These are phyloP conservation scores for Leptinotarsa defecta DNA, from an alignment of 1,140 invertebrate species.

Conservation along the genomic window DNA sequence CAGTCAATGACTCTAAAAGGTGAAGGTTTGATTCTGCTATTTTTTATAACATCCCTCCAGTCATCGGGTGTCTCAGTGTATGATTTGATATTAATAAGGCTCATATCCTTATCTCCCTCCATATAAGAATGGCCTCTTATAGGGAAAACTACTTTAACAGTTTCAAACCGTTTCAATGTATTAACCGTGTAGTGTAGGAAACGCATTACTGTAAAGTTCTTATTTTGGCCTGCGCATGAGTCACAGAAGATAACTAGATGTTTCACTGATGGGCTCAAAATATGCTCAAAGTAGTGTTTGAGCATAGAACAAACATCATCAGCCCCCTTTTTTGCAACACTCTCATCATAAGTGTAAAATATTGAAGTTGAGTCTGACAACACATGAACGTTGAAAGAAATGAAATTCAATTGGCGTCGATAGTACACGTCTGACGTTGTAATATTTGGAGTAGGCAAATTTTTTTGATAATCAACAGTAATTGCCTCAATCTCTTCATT, in stretches of 20 bases:
- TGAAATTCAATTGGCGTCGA: constrained; percentile 17
- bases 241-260: constrained; percentile 24
- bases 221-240: constrained; percentile 4
- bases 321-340: constrained; percentile 29
- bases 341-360: constrained; percentile 31
- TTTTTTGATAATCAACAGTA: constrained; percentile 1
- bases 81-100: not conserved
- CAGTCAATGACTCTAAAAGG: not conserved
- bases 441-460: no score
- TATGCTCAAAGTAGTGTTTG: not conserved
- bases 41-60: not conserved
- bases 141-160: not conserved
- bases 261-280: constrained; percentile 15
- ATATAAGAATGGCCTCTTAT: constrained; percentile 9
- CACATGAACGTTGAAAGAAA: constrained; percentile 29
- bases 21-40: constrained; percentile 21
- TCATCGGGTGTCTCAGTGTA: not conserved
- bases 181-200: not conserved
- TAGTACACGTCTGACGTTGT: constrained; percentile 12
- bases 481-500: not conserved
- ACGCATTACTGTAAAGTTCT: not conserved
- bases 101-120: not conserved
- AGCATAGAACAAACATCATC: constrained; percentile 24
- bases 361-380: constrained; percentile 15
- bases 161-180: not conserved